Percentiles rank a stretch among this genome's conserved stretches.
Conservation (phyloP, 1,140 invertebrate species). For the Elysia chlorotica region DNA sequence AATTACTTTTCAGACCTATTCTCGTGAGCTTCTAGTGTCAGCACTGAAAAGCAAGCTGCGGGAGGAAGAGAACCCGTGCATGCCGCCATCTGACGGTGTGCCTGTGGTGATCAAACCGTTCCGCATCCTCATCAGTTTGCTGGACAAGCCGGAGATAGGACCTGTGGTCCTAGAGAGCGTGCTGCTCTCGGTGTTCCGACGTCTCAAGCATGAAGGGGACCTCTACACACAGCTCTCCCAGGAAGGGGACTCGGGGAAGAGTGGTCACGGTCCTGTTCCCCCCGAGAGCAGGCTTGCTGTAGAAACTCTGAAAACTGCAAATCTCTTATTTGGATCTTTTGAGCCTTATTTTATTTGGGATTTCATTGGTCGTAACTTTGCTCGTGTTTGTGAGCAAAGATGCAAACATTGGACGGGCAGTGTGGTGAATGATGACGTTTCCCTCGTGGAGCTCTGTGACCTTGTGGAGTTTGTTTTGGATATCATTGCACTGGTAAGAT, state of each 20-base stretch:
- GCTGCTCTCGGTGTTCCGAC: slow-evolving; percentile 84
- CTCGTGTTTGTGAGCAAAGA: slow-evolving; percentile 66
- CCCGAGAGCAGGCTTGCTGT: slow-evolving; percentile 32
- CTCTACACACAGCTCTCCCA: slow-evolving; percentile 5
- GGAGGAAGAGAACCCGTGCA: slow-evolving; percentile 27
- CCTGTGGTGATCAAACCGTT: slow-evolving; percentile 73
- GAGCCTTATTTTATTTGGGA: slow-evolving; percentile 88
- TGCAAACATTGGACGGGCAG: slow-evolving; percentile 20
- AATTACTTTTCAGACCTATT: slow-evolving; percentile 64
- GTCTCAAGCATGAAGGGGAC: slow-evolving; percentile 47
- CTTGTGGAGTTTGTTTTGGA: slow-evolving; percentile 81
- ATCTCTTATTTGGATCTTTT: slow-evolving; percentile 82
- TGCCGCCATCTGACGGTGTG: not conserved
- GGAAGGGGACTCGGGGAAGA: no score
- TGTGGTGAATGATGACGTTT: slow-evolving; percentile 28
- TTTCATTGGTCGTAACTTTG: slow-evolving; percentile 76
- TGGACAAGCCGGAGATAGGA: slow-evolving; percentile 90
- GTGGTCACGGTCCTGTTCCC: no score
- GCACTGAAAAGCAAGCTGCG: slow-evolving; percentile 64
- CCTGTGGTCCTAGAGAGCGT: slow-evolving; percentile 84
- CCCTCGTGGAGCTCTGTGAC: slow-evolving; percentile 67
- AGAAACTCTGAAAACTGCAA: slow-evolving; percentile 80
- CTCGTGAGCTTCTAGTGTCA: slow-evolving; percentile 67
- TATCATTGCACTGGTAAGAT: slow-evolving; percentile 72
- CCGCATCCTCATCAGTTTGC: slow-evolving; percentile 81